A percentile compares a stretch with the other conserved stretches of the same genome.
These are phyloP conservation scores for Polydrusus cervinus DNA, from an alignment of 2,888 invertebrate species.

Conservation along the genomic window DNA sequence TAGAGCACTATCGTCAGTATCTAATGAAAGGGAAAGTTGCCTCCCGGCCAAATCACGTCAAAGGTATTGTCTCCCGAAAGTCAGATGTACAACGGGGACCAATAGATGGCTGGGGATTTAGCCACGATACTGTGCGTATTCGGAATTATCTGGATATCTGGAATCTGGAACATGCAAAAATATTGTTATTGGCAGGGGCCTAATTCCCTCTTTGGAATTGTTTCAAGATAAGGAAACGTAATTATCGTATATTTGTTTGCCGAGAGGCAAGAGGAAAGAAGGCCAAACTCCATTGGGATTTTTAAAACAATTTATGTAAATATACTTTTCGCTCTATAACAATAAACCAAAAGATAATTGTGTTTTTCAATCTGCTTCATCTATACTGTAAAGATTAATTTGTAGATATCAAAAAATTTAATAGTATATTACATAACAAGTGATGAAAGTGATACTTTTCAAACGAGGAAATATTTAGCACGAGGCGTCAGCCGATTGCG, in stretches of 20 bases:
- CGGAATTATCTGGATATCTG: constrained; percentile 44
- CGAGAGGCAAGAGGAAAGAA: constrained; percentile 14
- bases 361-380: too few relatives aligned
- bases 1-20: constrained; percentile 20
- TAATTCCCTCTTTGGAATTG: constrained; percentile 35
- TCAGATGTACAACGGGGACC: constrained; percentile 27
- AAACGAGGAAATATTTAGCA: too few relatives aligned
- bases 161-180: constrained; percentile 41
- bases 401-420: too few relatives aligned
- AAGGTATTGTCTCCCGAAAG: constrained; percentile 34
- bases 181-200: constrained; percentile 39
- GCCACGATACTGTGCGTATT: constrained; percentile 32
- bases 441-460: too few relatives aligned
- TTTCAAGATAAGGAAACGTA: constrained; percentile 35
- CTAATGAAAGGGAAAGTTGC: constrained; percentile 31
- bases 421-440: too few relatives aligned
- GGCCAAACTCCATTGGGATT: not conserved
- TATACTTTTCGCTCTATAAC: too few relatives aligned
- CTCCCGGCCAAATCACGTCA: constrained; percentile 1
- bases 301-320: not conserved
- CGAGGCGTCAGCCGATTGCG: too few relatives aligned
- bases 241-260: constrained; percentile 32
- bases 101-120: constrained; percentile 38
- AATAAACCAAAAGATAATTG: too few relatives aligned
- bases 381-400: too few relatives aligned